Conservation (phyloP, 2,113 vertebrate species). For the Microcebus jonahi region DNA sequence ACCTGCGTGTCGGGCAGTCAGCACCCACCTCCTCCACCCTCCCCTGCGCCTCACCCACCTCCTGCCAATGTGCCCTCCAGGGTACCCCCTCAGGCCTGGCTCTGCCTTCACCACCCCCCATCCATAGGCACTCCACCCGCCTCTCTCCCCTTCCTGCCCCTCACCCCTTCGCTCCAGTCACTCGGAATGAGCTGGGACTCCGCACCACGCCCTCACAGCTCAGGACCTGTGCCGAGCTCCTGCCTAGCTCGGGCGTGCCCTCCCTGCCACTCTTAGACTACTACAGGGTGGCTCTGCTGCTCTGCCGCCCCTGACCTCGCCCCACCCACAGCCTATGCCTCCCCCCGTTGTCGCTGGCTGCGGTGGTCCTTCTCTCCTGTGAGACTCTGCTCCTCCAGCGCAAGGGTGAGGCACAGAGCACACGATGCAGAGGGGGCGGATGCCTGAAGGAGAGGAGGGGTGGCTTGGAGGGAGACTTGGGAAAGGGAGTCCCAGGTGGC, state of each 20-base stretch:
- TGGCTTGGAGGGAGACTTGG: not conserved
- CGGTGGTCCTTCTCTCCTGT: not conserved
- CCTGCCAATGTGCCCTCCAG: not conserved
- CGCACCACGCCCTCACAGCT: not conserved
- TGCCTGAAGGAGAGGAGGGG: not conserved
- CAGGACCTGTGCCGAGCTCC: not conserved
- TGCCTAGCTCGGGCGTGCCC: not conserved
- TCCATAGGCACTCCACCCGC: too few species aligned
- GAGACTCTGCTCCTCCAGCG: not conserved
- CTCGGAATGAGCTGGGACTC: too few species aligned
- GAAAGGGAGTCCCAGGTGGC: not conserved
- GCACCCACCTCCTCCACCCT: not conserved
- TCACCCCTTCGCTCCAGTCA: not conserved
- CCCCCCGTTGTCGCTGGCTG: not conserved
- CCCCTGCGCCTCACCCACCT: accelerated
- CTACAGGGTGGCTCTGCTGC: not conserved
- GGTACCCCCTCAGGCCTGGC: not conserved
- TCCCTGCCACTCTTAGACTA: not conserved
- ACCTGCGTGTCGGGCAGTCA: not conserved
- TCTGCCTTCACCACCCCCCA: not conserved
- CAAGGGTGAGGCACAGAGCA: not conserved
- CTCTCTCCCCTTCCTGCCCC: too few species aligned
- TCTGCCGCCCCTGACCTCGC: not conserved
- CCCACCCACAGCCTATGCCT: too few species aligned
- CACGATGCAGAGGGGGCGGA: not conserved